Base-by-base conservation (phyloP, 2,113 vertebrate species). In the Archilochus colubris region DNA sequence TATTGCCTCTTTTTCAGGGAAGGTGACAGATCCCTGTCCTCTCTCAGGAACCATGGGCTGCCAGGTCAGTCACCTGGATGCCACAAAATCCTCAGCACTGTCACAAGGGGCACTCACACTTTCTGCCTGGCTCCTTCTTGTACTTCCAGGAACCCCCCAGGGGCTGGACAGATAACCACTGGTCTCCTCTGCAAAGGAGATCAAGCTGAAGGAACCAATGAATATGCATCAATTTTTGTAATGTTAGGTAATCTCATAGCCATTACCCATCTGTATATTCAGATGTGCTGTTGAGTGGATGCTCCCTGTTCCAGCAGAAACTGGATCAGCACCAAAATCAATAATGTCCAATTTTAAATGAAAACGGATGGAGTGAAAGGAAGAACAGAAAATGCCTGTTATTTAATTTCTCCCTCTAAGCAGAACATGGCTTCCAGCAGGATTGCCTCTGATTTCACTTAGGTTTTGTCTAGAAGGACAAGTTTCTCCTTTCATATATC, bases 81-180 rank as follows among this genome's bases (percentile, higher is more conserved):
- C 43, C 79, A 58, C 59, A 54, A 16, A 57, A 80, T 90, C 33
- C 75, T 82, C 24, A 5, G 33, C 7, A 7, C 27, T 82, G 78
- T 20, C 91, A 51, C 66, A 31, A 51, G 74, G 81, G 85, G 10
- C 57, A 58, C 30, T 19, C 40, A 7, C 69, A 73, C 16, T 27
- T 8, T 5, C 53, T 38, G 43, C 46, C 64, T 33, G 21, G 54
- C 54, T 31, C 62, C 62, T 23, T 24, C 83, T 11, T 31, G 31
- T 17, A 0, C 38, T 3, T 6, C 13, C 14, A 3, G 33, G 33
- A 33, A 33, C 0, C 17, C 19, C 40, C 22, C 55, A 1, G 21
- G 27, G 59, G 23, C 40, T 12, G 40, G 40, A 40, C 6, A 9
- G 72, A 54, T 14, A 87, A 57, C 8, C 61, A 30, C 31, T 8